Base-by-base conservation (phyloP, 2,888 invertebrate species). In the Lasiommata megera region DNA sequence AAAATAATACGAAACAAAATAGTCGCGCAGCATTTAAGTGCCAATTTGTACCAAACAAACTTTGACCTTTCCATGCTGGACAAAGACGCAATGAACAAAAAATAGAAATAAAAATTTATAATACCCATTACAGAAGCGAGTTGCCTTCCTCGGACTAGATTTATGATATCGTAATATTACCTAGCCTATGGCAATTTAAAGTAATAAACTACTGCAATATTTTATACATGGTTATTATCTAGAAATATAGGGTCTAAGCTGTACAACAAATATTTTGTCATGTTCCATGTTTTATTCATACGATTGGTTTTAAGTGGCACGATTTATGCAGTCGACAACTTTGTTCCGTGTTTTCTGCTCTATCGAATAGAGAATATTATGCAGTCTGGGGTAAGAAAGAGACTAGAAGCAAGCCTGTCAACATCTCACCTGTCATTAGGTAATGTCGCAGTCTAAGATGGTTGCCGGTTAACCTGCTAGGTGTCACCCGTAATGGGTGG, bases 181-280 rank as follows among this genome's bases (percentile, higher is more conserved):
- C 50, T 60, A 54, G 62, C 54, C 54, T 41, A 50, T 62, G 60
- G 60, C 54, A 60, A 47, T 54, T 60, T 58, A 54, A 46, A 46
- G 57, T 58, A 50, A 60, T 60, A 58, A 57, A 50, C 44, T 60
- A 60, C 60, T 44, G 53, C 56, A 29, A 50, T 60, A 60, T 60
- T 60, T 60, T 54, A 60, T 58, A 60, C 58, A 60, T 58, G 46
- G 50, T 29, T 40, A 51, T 51, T 51, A 51, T 28, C 51, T 28
- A 51, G 40, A 51, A 40, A 40, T 40, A 51, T 51, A 29, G 34
- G 5, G 23, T 51, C 16, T 38, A 29, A 40, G 28, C 28, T 40
- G 28, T 40, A 37, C 48, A 12, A 37, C 23, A 51, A 51, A 51
- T 51, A 51, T 51, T 51, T 51, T 48, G 18, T 48, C 31, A 29